Evolutionary conservation across 37 sponge, comb jelly and placozoan species (phyloP), one percentile per base, ranked within the genome.

Genomic region (Aplysina aerophoba): DNA sequence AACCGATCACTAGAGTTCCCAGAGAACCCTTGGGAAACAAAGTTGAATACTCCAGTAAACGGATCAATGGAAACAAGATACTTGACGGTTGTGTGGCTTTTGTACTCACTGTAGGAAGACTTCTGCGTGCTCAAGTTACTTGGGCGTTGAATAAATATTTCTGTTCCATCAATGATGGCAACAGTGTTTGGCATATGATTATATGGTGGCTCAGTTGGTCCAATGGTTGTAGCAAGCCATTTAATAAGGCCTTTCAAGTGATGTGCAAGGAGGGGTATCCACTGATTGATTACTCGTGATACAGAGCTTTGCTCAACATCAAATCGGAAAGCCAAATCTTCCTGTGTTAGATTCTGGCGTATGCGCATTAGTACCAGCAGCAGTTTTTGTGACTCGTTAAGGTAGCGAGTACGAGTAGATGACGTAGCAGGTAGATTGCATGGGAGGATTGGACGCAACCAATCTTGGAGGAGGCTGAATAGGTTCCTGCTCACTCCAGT

Each of bases 61-160:
- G 60, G 14, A 30, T 80, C 81, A 80, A 80, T 80, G 5, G 69
- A 30, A 8, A 41, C 84, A 83, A 83, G 67, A 22, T 83, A 83
- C 44, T 83, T 83, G 5, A 83, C 62, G 14, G 84, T 83, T 14
- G 67, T 73, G 84, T 83, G 84, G 15, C 66, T 63, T 69, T 83
- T 83, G 69, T 83, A 83, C 15, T 83, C 69, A 31, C 74, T 31
- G 30, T 73, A 73, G 20, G 74, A 73, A 8, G 74, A 73, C 41
- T 73, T 73, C 41, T 73, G 74, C 37, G 74, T 73, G 38, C 38
- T 14, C 39, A 73, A 37, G 13, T 38, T 37, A 28, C 31, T 28
- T 8, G 74, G 74, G 4, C 74, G 74, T 31, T 73, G 74, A 13
- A 73, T 15, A 31, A 73, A 73, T 4, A 73, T 31, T 19, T 73